These are phyloP conservation scores for Parapristionchus giblindavisi DNA, from an alignment of 2,888 invertebrate genomes.

Conservation along the genomic window DNA sequence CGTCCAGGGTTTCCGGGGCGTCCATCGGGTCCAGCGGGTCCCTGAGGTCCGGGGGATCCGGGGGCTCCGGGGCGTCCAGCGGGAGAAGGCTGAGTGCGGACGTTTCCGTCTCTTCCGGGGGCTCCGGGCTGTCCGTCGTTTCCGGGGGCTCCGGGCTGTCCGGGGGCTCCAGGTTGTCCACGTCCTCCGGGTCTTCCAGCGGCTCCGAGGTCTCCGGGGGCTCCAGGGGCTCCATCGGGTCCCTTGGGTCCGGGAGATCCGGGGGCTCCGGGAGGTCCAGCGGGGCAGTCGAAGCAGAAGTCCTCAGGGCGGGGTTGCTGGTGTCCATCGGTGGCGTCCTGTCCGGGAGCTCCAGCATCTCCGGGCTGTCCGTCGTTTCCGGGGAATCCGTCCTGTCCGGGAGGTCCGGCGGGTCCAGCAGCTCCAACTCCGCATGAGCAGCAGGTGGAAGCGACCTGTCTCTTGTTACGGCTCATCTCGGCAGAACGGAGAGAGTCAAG, in stretches of 20 bases:
- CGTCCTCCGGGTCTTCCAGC: slow-evolving; percentile 36
- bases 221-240: slow-evolving; percentile 36
- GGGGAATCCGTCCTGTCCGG: slow-evolving; percentile 36
- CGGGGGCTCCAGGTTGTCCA: slow-evolving; percentile 33
- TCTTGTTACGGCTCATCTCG: slow-evolving; percentile 19
- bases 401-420: slow-evolving; percentile 34
- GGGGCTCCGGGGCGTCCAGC: slow-evolving; percentile 37
- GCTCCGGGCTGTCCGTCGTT: slow-evolving; percentile 38
- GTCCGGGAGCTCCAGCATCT: slow-evolving; percentile 28
- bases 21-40: slow-evolving; percentile 41
- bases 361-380: slow-evolving; percentile 38
- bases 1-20: slow-evolving; percentile 37
- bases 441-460: slow-evolving; percentile 31
- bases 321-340: slow-evolving; percentile 26
- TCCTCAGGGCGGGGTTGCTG: slow-evolving; percentile 12
- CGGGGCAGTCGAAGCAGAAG: slow-evolving; percentile 41
- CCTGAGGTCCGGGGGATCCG: slow-evolving; percentile 38
- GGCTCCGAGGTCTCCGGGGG: slow-evolving; percentile 32
- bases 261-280: slow-evolving; percentile 36
- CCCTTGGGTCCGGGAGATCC: slow-evolving; percentile 33
- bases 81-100: slow-evolving; percentile 37
- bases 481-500: slow-evolving; percentile 9
- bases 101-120: slow-evolving; percentile 36
- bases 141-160: slow-evolving; percentile 39
- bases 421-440: slow-evolving; percentile 38